Conservation (phyloP, 1,140 invertebrate genomes). For the Conus ventricosus region DNA sequence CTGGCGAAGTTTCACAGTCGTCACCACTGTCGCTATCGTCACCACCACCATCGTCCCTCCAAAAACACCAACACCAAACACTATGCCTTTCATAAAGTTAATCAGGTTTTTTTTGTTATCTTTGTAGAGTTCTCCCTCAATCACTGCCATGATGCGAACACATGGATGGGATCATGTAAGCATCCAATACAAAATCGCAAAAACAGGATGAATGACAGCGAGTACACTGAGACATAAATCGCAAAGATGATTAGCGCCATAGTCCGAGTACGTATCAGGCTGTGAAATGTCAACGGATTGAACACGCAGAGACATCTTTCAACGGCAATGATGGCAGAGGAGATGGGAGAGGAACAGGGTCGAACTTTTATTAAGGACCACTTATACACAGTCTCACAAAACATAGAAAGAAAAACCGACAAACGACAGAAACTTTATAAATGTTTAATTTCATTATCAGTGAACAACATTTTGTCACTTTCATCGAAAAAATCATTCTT, state of each 20-base stretch:
- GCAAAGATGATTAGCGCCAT: neutral
- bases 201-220: neutral
- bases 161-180: neutral
- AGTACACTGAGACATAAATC: neutral
- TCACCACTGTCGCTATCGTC: neutral
- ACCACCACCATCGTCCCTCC: neutral
- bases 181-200: neutral
- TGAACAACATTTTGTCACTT: too few species aligned
- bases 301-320: conserved; percentile 4
- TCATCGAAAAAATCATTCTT: too few species aligned
- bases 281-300: neutral
- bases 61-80: neutral
- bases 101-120: neutral
- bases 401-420: too few species aligned
- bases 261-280: neutral
- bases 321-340: neutral
- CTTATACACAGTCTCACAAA: too few species aligned
- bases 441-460: too few species aligned
- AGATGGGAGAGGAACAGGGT: neutral
- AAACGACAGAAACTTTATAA: too few species aligned
- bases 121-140: neutral
- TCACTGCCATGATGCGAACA: too few species aligned
- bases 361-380: too few species aligned
- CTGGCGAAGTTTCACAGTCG: neutral
- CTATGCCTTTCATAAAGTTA: neutral